A percentile compares a stretch with the other conserved stretches of the same genome.
These are phyloP conservation scores for Oxycera nigricornis DNA, from an alignment of 2,888 invertebrate genomes.

Conservation along the genomic window DNA sequence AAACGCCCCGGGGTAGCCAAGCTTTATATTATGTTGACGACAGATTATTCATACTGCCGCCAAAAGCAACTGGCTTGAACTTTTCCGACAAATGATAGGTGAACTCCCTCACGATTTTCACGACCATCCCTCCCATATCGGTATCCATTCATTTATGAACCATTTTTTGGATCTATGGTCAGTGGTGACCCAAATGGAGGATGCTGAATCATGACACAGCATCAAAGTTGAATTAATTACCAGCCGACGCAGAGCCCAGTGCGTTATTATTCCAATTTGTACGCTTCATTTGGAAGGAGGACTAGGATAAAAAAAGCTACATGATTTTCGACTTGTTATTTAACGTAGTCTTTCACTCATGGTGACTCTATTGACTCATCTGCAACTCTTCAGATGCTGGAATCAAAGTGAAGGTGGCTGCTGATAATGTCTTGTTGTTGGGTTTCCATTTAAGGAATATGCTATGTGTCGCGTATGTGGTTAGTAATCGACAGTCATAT, in stretches of 20 bases:
- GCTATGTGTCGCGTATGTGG: background rate
- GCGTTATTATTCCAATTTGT: background rate
- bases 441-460: background rate
- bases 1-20: background rate
- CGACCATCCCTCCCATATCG: too few relatives aligned
- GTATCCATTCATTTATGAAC: background rate
- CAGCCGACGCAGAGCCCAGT: background rate
- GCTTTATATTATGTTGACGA: background rate
- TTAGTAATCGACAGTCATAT: background rate
- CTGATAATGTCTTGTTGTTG: background rate
- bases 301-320: too few relatives aligned
- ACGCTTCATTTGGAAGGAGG: background rate
- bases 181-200: background rate
- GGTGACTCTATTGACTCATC: too few relatives aligned
- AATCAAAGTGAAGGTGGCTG: too few relatives aligned
- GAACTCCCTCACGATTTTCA: too few relatives aligned
- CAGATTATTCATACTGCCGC: too few relatives aligned
- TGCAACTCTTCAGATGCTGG: too few relatives aligned
- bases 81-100: background rate
- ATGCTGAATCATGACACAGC: background rate
- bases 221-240: background rate
- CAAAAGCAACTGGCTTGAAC: too few relatives aligned
- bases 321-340: too few relatives aligned
- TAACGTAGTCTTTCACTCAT: too few relatives aligned
- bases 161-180: background rate